These are phyloP conservation scores for Nasonovia ribisnigri DNA, from an alignment of 2,888 invertebrate genomes.

Conservation along the genomic window DNA sequence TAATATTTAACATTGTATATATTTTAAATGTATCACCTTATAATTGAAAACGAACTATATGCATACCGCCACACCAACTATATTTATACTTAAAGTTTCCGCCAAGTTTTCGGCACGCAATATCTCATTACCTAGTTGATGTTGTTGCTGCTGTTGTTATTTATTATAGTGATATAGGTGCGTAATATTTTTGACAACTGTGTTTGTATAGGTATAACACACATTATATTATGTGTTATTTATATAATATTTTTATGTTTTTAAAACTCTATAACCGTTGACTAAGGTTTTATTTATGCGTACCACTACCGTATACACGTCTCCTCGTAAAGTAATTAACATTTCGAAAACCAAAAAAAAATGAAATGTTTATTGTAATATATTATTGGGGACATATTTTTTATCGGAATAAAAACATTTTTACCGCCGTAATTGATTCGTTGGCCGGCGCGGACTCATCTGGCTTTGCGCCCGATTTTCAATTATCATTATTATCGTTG, in stretches of 20 bases:
- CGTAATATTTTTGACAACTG: neutral
- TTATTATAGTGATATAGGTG: neutral
- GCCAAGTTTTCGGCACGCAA: neutral
- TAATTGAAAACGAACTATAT: neutral
- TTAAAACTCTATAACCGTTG: neutral
- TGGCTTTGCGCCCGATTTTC: slow-evolving; percentile 19
- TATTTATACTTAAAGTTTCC: neutral
- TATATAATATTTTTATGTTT: neutral
- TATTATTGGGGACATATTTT: neutral
- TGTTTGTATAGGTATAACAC: neutral
- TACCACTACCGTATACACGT: neutral
- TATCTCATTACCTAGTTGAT: neutral
- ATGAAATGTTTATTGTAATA: neutral
- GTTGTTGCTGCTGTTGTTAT: neutral
- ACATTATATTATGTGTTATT: neutral
- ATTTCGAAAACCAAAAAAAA: neutral
- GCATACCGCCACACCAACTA: neutral
- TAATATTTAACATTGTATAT: too few relatives aligned
- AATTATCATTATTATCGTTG: slow-evolving; percentile 8
- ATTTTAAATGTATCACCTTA: neutral
- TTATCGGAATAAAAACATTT: neutral
- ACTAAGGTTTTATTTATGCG: neutral
- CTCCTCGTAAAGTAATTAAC: neutral
- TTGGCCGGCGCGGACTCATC: neutral
- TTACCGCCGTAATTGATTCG: slow-evolving; percentile 32